Base-by-base conservation (phyloP, 2,797 vertebrate genomes). In the Hylomyscus alleni region DNA sequence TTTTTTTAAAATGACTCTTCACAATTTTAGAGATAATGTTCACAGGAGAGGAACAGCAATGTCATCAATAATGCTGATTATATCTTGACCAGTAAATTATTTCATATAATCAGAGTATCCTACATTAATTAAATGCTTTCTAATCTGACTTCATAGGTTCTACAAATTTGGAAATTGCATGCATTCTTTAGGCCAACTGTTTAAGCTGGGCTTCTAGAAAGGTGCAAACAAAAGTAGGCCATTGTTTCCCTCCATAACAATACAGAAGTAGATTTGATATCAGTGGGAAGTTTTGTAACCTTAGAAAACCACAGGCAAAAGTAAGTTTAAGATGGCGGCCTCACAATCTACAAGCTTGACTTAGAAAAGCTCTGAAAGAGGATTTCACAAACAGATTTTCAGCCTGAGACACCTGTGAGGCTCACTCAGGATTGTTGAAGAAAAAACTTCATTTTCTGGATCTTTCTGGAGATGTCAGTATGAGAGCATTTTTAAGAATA, bases 81-180 rank as follows among this genome's bases (percentile, higher is more conserved):
- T 95, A 91, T 75, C 90, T 94, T 89, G 31, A 75, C 67, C 96
- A 58, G 73, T 47, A 93, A 78, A 93, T 94, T 93, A 92, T 89
- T 87, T 95, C 58, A 88, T 44, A 82, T 40, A 54, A 82, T 82
- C 76, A 72, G 91, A 88, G 40, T 29, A 75, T 95, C 75, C 44
- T 54, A 52, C n/a, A 37, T 82, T 96, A 77, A 93, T 93, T 93
- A 78, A 97, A 94, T 91, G 17, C 58, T 72, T 97, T 92, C 73
- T 85, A 92, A 75, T 94, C 50, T 94, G 13, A 37, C 50, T 96
- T 93, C 44, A 82, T 3, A 58, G 11, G 15, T 85, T 17, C 77
- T 19, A 91, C 19, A 62, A 67, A 96, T 94, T 95, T 65, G 4
- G n/a, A 91, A 91, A 85, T 60, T 60, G 1, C 52, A 31, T 90